Base-by-base conservation (phyloP, 2,113 vertebrate species). In the Hydropotes inermis region DNA sequence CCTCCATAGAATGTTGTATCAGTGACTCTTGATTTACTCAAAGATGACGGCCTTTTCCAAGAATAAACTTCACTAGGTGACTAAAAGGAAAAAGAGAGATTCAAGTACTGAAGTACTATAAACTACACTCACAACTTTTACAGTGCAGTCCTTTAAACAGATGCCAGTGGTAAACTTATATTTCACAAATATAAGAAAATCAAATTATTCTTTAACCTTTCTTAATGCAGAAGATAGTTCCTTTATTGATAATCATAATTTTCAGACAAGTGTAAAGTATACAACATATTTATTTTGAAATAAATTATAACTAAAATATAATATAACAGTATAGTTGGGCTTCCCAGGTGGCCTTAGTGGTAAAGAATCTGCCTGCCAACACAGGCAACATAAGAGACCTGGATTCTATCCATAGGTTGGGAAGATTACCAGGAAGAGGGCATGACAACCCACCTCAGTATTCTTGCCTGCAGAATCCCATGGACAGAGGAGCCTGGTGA, bases 1-100 rank as follows among this genome's bases (percentile, higher is more conserved):
- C 97, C 95, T 28, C 99, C 99, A 78, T 99, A 99, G 85, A 99
- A 99, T 91, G 99, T 98, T 7, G 84, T 58, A 91, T 99, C 99
- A 30, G 98, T 97, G 86, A 97, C 93, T 78, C 60, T 98, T 90
- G 98, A 97, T 8, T 33, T 97, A 16, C 98, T 98, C 64, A 99
- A 98, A 64, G 99, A 97, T 0, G 98, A 98, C 2, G 97, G 98
- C 97, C 99, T 99, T 95, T 98, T 99, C 98, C 99, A 99, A 98
- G 99, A 99, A 98, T 99, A 99, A 36, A 99, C 99, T 98, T 99
- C 99, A 97, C 98, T 99, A 67, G 99, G 99, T 78, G 99, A 99
- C 99, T 99, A 98, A 21, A 97, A 45, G 97, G 89, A 94, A 97
- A 57, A 78, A 58, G n/a, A 84, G 33, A 87, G 87, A 83, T 83